Evolutionary conservation across 2,113 vertebrate species (phyloP).

Genomic region (Stigmatopora argus): DNA sequence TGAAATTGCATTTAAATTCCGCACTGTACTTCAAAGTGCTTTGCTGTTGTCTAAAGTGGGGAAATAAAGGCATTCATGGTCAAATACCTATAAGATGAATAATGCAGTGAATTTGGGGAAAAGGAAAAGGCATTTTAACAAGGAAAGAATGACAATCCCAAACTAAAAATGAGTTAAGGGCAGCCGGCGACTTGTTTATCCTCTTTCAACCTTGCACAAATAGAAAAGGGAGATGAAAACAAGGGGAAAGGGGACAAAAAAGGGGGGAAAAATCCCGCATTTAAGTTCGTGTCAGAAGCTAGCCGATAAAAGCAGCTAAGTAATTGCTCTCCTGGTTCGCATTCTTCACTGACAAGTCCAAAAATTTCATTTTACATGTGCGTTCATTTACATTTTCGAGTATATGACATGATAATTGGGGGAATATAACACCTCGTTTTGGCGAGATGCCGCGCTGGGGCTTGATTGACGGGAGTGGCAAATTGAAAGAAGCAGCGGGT

Average conservation of each 20-base stretch:
- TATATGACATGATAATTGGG: conserved; percentile 99
- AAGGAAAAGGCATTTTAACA: not conserved
- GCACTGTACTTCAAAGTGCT: conserved; percentile 4
- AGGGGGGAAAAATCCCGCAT: conserved; percentile 97
- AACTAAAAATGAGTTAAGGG: not conserved
- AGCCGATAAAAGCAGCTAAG: conserved; percentile 99
- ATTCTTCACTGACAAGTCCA: conserved; percentile 99
- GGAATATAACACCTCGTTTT: conserved; percentile 99
- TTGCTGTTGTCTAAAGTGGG: conserved; percentile 11
- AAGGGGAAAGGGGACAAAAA: conserved; percentile 67
- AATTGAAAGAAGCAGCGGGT: conserved; percentile 99
- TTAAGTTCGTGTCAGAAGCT: conserved; percentile 99
- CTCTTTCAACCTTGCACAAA: conserved; percentile 74
- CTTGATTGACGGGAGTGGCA: conserved; percentile 98
- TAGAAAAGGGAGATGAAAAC: conserved; percentile 67
- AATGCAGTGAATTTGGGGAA: conserved; percentile 38
- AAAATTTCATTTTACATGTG: conserved; percentile 99
- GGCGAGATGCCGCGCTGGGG: conserved; percentile 87
- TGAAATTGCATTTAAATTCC: conserved; percentile 26
- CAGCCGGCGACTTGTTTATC: not conserved
- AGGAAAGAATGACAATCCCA: not conserved
- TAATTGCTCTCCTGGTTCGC: conserved; percentile 99
- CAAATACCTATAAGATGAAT: conserved; percentile 29
- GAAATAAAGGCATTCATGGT: conserved; percentile 14
- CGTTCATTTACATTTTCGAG: conserved; percentile 99